Percentiles rank a stretch among this genome's conserved stretches.
phyloP scores from a whole-genome alignment of 2,888 invertebrate species.

The Agrochola circellaris region DNA sequence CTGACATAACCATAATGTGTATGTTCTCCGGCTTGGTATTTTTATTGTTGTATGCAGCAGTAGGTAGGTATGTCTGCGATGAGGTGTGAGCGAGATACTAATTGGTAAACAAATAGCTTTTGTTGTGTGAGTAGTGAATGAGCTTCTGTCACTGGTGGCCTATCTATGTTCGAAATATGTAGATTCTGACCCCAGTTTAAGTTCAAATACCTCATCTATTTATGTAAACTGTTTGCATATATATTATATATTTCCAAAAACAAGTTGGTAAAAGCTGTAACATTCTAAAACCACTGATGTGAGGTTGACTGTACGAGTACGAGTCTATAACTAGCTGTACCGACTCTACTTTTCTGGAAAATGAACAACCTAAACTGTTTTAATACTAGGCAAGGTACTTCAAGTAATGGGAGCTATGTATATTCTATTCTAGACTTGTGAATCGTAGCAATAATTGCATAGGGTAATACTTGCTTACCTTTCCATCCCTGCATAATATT shows the following conservation, averaged over 20 bases:
- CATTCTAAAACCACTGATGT: neutral
- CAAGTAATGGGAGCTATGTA: neutral
- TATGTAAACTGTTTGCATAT: conserved; percentile 3
- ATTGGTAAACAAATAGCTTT: conserved; percentile 40
- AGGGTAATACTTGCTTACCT: neutral
- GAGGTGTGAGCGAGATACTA: conserved; percentile 56
- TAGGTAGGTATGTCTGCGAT: conserved; percentile 5
- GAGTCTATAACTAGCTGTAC: neutral
- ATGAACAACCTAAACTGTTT: neutral
- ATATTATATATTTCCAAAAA: neutral
- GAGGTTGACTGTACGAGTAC: neutral
- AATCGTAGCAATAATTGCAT: neutral
- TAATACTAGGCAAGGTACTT: neutral
- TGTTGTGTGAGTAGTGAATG: conserved; percentile 8
- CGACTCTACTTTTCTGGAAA: neutral
- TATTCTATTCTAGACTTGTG: neutral
- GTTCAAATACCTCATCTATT: conserved; percentile 9
- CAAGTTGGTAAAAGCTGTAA: neutral
- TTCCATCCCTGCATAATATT: neutral
- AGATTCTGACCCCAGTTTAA: neutral
- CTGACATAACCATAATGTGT: conserved; percentile 58
- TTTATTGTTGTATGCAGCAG: conserved; percentile 34
- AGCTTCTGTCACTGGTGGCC: neutral
- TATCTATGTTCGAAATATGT: conserved; percentile 9
- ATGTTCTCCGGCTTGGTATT: conserved; percentile 63